Percentiles rank a stretch among this genome's conserved stretches.
These are phyloP conservation scores for Gambusia affinis DNA, from an alignment of 2,113 vertebrate species.

Conservation along the genomic window DNA sequence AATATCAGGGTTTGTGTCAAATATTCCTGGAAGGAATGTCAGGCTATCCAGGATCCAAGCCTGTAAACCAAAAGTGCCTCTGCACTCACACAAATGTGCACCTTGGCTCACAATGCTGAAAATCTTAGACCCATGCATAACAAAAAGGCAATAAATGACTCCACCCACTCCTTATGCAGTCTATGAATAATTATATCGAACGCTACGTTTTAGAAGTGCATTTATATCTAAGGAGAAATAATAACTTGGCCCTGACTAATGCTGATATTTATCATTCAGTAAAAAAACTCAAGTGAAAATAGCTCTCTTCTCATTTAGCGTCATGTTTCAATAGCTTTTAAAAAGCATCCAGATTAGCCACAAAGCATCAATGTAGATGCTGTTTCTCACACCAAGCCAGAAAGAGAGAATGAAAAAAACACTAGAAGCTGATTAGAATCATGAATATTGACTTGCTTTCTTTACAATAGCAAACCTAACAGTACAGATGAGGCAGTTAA, in stretches of 20 bases:
- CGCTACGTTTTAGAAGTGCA: too few relatives aligned
- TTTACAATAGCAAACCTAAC: background rate
- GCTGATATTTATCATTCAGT: too few relatives aligned
- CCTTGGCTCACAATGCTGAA: constrained; percentile 30
- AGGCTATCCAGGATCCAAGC: constrained; percentile 33
- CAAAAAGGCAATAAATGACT: constrained; percentile 12
- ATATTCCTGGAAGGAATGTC: constrained; percentile 44
- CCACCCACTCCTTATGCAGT: too few relatives aligned
- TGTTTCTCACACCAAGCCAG: background rate
- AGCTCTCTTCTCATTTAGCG: background rate
- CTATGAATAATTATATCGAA: too few relatives aligned
- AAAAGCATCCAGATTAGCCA: background rate
- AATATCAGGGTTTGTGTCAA: constrained; percentile 16
- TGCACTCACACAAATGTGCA: constrained; percentile 39
- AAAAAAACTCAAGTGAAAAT: background rate
- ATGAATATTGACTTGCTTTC: background rate
- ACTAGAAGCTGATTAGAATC: background rate
- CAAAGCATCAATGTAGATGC: background rate
- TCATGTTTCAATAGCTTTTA: background rate
- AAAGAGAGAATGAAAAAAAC: background rate
- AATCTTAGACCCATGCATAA: constrained; percentile 23
- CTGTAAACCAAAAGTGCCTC: constrained; percentile 44
- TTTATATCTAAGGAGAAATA: too few relatives aligned
- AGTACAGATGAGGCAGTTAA: too few relatives aligned
- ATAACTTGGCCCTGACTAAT: too few relatives aligned